Evolutionary conservation across 2,888 invertebrate genomes (phyloP).

Genomic region (Amiota communis): DNA sequence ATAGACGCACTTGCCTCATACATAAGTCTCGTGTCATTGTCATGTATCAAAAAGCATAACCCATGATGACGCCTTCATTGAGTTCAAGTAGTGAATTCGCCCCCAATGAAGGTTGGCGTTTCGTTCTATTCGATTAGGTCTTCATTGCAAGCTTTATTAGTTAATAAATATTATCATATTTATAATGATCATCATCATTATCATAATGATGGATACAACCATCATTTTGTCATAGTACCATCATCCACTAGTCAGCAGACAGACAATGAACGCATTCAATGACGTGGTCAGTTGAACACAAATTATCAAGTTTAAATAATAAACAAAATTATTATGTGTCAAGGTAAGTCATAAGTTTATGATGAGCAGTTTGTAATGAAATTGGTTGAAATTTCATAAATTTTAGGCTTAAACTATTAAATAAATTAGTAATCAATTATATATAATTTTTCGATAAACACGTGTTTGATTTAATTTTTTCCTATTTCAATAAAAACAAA

Average conservation of each 20-base stretch:
- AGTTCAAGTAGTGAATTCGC: slow-evolving; percentile 13
- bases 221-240: background rate
- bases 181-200: background rate
- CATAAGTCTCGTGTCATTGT: background rate
- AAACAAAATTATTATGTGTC: slow-evolving; percentile 7
- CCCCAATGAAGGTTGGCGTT: slow-evolving; percentile 32
- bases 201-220: background rate
- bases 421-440: too few relatives aligned
- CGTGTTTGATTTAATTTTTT: too few relatives aligned
- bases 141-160: slow-evolving; percentile 13
- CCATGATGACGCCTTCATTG: slow-evolving; percentile 7
- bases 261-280: slow-evolving; percentile 32
- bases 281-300: slow-evolving; percentile 36
- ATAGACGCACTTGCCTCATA: background rate
- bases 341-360: background rate
- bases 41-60: background rate
- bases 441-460: too few relatives aligned
- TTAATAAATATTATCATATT: background rate
- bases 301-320: slow-evolving; percentile 2
- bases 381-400: too few relatives aligned
- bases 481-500: too few relatives aligned
- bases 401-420: too few relatives aligned
- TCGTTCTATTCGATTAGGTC: slow-evolving; percentile 21
- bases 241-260: background rate
- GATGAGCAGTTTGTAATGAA: too few relatives aligned